A percentile compares a stretch with the other conserved stretches of the same genome.
These are phyloP conservation scores for Drosophila ochracea DNA, from an alignment of 2,888 invertebrate genomes.

Conservation along the genomic window DNA sequence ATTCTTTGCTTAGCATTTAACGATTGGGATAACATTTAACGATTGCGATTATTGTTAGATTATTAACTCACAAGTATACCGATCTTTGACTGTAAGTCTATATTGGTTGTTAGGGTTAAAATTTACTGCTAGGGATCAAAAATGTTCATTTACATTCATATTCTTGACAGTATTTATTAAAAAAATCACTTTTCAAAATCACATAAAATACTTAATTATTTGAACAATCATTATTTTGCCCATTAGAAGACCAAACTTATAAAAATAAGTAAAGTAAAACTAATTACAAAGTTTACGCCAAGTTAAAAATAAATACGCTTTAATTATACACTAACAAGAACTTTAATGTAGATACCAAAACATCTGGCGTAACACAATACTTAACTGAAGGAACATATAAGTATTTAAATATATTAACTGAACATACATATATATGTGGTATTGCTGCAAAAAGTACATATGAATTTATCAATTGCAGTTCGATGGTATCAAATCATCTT, in stretches of 20 bases:
- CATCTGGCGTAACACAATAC: constrained; percentile 12
- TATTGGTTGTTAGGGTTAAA: background rate
- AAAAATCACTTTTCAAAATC: constrained; percentile 54
- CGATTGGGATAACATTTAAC: background rate
- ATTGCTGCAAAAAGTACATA: background rate
- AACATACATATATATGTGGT: background rate
- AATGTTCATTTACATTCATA: background rate
- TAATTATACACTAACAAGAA: background rate
- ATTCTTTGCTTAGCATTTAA: background rate
- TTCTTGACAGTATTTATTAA: constrained; percentile 33
- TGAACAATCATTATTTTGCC: background rate
- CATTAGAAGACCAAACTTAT: background rate
- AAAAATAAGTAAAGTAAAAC: background rate
- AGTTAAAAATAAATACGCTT: background rate
- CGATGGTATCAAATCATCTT: background rate
- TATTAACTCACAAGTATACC: background rate
- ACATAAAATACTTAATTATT: constrained; percentile 41
- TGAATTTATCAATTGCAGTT: background rate
- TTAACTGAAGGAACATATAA: constrained; percentile 38
- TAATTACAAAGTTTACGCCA: background rate
- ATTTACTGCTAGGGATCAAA: background rate
- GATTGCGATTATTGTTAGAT: background rate
- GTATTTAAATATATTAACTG: constrained; percentile 2
- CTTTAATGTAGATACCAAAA: background rate
- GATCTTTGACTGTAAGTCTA: background rate